Evolutionary conservation across 2,113 vertebrate genomes (phyloP).

Genomic region (Scartelaos histophorus): DNA sequence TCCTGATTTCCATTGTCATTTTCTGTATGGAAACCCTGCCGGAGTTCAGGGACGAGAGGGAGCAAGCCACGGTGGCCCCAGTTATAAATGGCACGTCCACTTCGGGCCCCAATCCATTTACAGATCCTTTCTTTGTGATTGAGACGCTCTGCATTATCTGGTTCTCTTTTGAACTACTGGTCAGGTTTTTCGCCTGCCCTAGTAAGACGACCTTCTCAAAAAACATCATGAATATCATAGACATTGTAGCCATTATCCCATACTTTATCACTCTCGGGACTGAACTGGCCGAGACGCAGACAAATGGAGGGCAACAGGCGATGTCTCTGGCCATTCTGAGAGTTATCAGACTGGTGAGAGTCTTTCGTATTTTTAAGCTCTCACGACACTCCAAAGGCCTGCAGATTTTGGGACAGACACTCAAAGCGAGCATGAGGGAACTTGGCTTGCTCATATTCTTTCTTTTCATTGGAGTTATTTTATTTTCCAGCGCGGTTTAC

Average conservation of each 20-base stretch:
- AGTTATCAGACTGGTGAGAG: constrained; percentile 93
- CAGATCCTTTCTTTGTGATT: constrained; percentile 96
- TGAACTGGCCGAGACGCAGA: constrained; percentile 89
- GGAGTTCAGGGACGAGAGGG: constrained; percentile 91
- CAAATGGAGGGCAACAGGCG: constrained; percentile 91
- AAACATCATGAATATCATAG: constrained; percentile 99
- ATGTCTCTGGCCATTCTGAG: constrained; percentile 97
- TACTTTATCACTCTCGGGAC: constrained; percentile 98
- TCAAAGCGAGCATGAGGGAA: constrained; percentile 96
- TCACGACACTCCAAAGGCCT: constrained; percentile 96
- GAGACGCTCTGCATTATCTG: constrained; percentile 98
- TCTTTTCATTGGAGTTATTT: constrained; percentile 96
- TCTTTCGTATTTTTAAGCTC: constrained; percentile 97
- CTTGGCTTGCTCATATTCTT: constrained; percentile 95
- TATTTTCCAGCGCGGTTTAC: constrained; percentile 97
- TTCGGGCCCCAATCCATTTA: constrained; percentile 74
- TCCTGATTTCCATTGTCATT: constrained; percentile 96
- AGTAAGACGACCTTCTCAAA: constrained; percentile 95
- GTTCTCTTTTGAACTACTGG: constrained; percentile 97
- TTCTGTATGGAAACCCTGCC: constrained; percentile 98
- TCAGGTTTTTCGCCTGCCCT: constrained; percentile 93
- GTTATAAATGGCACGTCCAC: constrained; percentile 73
- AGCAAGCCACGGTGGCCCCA: constrained; percentile 70
- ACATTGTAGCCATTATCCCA: constrained; percentile 96
- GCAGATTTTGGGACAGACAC: constrained; percentile 95